Evolutionary conservation across 2,113 vertebrate species (phyloP).

Genomic region (Alexandromys fortis): DNA sequence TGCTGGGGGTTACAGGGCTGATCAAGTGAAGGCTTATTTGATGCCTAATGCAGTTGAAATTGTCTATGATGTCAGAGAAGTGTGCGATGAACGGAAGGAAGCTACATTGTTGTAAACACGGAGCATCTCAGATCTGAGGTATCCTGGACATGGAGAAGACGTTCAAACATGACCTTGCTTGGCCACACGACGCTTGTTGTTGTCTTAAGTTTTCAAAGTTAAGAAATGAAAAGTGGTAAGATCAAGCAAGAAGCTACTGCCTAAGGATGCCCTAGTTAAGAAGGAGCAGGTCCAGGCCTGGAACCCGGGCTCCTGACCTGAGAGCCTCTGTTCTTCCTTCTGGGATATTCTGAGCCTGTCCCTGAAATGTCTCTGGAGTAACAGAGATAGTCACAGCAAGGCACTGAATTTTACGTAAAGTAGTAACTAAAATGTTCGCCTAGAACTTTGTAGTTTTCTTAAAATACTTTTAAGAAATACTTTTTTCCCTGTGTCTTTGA

Average conservation of each 20-base stretch:
- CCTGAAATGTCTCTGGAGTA: not conserved
- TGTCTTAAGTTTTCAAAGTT: not conserved
- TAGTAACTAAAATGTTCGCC: conserved; percentile 2
- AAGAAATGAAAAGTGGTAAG: not conserved
- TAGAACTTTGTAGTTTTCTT: conserved; percentile 23
- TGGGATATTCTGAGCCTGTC: not conserved
- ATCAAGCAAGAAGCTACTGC: not conserved
- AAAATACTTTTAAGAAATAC: not conserved
- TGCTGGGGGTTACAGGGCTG: not conserved
- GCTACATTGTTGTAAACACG: not conserved
- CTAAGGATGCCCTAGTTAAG: not conserved
- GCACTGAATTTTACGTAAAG: not conserved
- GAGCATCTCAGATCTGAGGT: not conserved
- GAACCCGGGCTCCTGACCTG: accelerated
- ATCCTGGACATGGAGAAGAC: not conserved
- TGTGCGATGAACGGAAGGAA: not conserved
- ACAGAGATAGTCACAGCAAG: not conserved
- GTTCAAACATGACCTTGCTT: not conserved
- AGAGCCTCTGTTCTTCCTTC: not conserved
- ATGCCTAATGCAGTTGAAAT: not conserved
- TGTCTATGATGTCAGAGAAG: not conserved
- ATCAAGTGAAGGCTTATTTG: not conserved
- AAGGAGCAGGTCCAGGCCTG: not conserved
- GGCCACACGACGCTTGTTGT: not conserved
- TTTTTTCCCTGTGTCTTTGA: conserved; percentile 1